phyloP scores from a whole-genome alignment of 2,888 invertebrate species.

The Caenorhabditis angaria region DNA sequence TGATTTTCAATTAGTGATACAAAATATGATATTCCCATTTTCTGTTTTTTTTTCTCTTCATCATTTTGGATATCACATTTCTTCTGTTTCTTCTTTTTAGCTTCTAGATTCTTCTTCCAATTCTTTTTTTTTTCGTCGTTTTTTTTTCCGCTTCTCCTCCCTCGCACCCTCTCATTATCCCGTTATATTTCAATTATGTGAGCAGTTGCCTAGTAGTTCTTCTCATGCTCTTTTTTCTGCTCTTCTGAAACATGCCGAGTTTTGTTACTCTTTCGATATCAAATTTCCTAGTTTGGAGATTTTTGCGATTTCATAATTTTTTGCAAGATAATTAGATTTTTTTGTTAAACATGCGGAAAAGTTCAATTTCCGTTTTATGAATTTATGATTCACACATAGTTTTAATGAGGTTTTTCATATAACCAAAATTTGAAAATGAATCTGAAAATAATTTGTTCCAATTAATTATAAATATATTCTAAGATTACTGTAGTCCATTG shows the following conservation, averaged over 20 bases:
- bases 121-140: background rate
- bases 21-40: no score
- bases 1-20: no score
- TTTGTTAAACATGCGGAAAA: background rate
- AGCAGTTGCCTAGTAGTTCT: slow-evolving; percentile 7
- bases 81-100: slow-evolving; percentile 1
- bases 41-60: slow-evolving; percentile 3
- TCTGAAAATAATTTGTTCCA: no score
- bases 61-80: slow-evolving; percentile 3
- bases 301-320: slow-evolving; percentile 2
- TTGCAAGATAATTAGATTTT: background rate
- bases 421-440: no score
- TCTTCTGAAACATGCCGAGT: slow-evolving; percentile 1
- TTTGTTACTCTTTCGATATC: background rate
- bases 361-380: background rate
- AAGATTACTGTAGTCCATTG: no score
- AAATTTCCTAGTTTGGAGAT: background rate
- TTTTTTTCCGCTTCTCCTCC: slow-evolving; percentile 4
- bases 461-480: no score
- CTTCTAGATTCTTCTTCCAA: slow-evolving; percentile 8
- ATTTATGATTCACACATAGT: background rate
- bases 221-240: slow-evolving; percentile 4
- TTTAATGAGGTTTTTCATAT: background rate
- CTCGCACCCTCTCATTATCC: slow-evolving; percentile 7
- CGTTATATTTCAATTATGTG: slow-evolving; percentile 6